A percentile compares a stretch with the other conserved stretches of the same genome.
Conservation (phyloP, 2,888 invertebrate genomes). For the Dorcus parallelipipedus region DNA sequence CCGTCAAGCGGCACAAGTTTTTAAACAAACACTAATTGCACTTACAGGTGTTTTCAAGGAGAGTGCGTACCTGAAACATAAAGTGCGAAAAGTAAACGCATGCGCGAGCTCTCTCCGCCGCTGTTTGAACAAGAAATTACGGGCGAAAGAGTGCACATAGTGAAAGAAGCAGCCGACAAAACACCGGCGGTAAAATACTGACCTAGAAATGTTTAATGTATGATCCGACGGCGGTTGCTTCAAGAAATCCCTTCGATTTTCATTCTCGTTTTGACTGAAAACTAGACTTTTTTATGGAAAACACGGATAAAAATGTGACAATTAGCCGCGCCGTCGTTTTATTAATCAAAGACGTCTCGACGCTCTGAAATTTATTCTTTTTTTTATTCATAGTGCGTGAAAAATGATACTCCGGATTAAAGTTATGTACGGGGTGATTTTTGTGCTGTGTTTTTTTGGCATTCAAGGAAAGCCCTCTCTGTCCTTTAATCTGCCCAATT, state of each 20-base stretch:
- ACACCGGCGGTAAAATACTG: slow-evolving; percentile 3
- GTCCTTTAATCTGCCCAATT: slow-evolving; percentile 36
- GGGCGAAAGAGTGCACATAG: slow-evolving; percentile 5
- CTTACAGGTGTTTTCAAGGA: too few relatives aligned
- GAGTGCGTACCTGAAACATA: not conserved
- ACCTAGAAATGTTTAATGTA: slow-evolving; percentile 2
- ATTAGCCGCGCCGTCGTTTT: not conserved
- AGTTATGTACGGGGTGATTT: slow-evolving; percentile 8
- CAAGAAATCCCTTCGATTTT: too few relatives aligned
- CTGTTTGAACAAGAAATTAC: slow-evolving; percentile 14
- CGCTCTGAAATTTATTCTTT: not conserved
- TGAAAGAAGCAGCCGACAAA: slow-evolving; percentile 9
- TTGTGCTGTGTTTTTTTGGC: slow-evolving; percentile 26
- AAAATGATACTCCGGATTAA: slow-evolving; percentile 1
- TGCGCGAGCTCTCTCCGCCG: slow-evolving; percentile 12
- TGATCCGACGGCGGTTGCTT: too few relatives aligned
- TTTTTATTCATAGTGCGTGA: not conserved
- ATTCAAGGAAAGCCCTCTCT: slow-evolving; percentile 40
- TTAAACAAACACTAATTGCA: too few relatives aligned
- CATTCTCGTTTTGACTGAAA: too few relatives aligned
- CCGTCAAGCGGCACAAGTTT: too few relatives aligned
- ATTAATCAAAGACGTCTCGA: not conserved
- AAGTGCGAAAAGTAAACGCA: slow-evolving; percentile 14
- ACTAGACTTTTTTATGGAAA: not conserved
- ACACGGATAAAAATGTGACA: slow-evolving; percentile 12